phyloP scores from a whole-genome alignment of 2,888 invertebrate species.

The Rotaria sp. region DNA sequence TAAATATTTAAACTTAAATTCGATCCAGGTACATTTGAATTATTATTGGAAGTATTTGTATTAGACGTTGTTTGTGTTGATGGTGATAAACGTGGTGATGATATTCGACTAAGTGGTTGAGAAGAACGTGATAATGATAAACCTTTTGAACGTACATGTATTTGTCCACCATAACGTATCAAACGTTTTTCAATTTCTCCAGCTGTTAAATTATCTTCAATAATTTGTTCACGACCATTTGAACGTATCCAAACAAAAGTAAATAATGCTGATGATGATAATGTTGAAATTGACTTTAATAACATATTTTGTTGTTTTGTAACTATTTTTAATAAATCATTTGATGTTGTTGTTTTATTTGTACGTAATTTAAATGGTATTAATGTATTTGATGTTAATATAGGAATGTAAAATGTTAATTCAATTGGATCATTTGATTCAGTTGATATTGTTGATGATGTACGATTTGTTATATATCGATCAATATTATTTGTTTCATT shows the following conservation, averaged over 20 bases:
- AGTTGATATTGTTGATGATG: constrained; percentile 13
- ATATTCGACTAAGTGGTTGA: neutral
- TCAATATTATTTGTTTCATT: neutral
- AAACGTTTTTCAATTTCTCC: neutral
- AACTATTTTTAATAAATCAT: neutral
- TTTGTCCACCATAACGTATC: constrained; percentile 20
- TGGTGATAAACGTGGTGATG: neutral
- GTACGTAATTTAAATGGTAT: constrained; percentile 4
- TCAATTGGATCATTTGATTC: constrained; percentile 18
- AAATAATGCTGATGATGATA: neutral
- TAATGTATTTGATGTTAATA: neutral
- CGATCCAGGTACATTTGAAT: neutral
- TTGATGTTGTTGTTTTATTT: neutral
- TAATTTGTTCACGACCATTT: neutral
- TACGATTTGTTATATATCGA: neutral
- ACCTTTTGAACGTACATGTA: neutral
- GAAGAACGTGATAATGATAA: neutral
- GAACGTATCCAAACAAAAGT: neutral
- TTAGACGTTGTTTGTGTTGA: neutral
- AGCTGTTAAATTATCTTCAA: neutral
- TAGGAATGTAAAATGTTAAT: constrained; percentile 20
- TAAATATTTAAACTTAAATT: constrained; percentile 25
- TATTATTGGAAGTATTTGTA: neutral
- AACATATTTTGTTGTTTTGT: neutral
- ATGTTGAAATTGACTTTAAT: neutral